Evolutionary conservation across 1,140 invertebrate genomes (phyloP).

Genomic region (Zaprionus lachaisei): DNA sequence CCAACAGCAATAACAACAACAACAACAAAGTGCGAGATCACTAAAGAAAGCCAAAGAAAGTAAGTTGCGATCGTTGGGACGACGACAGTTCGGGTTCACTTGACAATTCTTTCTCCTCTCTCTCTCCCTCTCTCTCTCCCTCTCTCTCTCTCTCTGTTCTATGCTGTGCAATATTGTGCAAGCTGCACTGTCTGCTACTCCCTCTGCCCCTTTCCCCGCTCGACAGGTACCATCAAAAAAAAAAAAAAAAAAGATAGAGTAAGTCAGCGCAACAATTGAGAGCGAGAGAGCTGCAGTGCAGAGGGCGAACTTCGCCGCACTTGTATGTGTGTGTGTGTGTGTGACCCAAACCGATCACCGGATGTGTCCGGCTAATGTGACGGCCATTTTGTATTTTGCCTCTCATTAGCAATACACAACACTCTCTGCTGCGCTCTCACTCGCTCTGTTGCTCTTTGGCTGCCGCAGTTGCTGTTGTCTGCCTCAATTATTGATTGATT

Average conservation of each 20-base stretch:
- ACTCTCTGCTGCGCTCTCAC: neutral
- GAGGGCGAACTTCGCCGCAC: slow-evolving; percentile 1
- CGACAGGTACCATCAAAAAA: neutral
- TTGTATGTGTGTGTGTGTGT: slow-evolving; percentile 33
- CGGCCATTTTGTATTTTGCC: slow-evolving; percentile 76
- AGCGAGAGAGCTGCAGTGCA: slow-evolving; percentile 4
- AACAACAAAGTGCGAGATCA: slow-evolving; percentile 44
- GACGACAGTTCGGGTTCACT: neutral
- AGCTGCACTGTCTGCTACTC: neutral
- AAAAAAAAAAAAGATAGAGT: slow-evolving; percentile 1
- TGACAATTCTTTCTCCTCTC: slow-evolving; percentile 7
- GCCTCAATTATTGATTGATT: slow-evolving; percentile 81
- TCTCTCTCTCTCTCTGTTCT: slow-evolving; percentile 17
- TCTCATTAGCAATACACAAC: slow-evolving; percentile 62
- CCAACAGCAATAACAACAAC: slow-evolving; percentile 26
- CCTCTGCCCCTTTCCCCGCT: neutral
- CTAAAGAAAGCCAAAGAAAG: slow-evolving; percentile 67
- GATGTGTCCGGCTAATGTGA: slow-evolving; percentile 75
- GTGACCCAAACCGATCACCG: slow-evolving; percentile 56
- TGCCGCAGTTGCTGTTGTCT: slow-evolving; percentile 28
- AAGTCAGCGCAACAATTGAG: neutral
- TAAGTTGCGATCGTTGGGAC: slow-evolving; percentile 52
- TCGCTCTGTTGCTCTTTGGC: slow-evolving; percentile 38
- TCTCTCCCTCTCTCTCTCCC: neutral
- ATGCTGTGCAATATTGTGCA: slow-evolving; percentile 15